A percentile compares a stretch with the other conserved stretches of the same genome.
Conservation (phyloP, 2,888 invertebrate species). For the Ophion ventricosus region DNA sequence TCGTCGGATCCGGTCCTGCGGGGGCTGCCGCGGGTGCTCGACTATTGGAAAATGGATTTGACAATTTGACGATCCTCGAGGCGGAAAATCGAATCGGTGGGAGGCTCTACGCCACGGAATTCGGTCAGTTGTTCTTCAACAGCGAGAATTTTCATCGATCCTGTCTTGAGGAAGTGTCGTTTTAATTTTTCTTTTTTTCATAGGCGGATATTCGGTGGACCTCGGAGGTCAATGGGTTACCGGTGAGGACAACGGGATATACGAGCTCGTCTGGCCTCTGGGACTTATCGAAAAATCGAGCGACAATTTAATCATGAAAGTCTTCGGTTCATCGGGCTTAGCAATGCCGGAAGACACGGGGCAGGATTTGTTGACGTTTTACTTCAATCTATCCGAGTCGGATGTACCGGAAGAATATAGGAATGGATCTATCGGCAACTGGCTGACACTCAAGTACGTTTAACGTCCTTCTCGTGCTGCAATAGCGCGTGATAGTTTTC, state of each 20-base stretch:
- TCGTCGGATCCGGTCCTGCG: constrained; percentile 85
- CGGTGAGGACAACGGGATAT: constrained; percentile 73
- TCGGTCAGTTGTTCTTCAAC: constrained; percentile 77
- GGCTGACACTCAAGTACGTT: constrained; percentile 28
- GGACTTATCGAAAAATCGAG: constrained; percentile 51
- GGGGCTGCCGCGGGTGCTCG: constrained; percentile 85
- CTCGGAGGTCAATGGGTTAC: constrained; percentile 78
- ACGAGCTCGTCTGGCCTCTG: constrained; percentile 73
- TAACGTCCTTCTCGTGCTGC: not conserved
- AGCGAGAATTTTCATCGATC: not conserved
- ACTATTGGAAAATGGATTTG: constrained; percentile 83
- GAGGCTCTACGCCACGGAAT: constrained; percentile 68
- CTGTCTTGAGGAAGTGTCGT: not conserved
- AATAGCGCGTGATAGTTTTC: not conserved
- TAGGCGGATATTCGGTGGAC: constrained; percentile 73
- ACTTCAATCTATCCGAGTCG: not conserved
- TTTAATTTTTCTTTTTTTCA: constrained; percentile 9
- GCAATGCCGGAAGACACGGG: constrained; percentile 20
- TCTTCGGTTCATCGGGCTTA: constrained; percentile 20
- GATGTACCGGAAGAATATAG: constrained; percentile 9
- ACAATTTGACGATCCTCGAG: constrained; percentile 84
- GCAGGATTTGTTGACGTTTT: constrained; percentile 22
- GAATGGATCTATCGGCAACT: constrained; percentile 30
- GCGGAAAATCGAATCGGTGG: constrained; percentile 77
- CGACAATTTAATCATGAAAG: not conserved